phyloP scores from a whole-genome alignment of 2,797 vertebrate genomes.

The Harpagifer antarcticus region DNA sequence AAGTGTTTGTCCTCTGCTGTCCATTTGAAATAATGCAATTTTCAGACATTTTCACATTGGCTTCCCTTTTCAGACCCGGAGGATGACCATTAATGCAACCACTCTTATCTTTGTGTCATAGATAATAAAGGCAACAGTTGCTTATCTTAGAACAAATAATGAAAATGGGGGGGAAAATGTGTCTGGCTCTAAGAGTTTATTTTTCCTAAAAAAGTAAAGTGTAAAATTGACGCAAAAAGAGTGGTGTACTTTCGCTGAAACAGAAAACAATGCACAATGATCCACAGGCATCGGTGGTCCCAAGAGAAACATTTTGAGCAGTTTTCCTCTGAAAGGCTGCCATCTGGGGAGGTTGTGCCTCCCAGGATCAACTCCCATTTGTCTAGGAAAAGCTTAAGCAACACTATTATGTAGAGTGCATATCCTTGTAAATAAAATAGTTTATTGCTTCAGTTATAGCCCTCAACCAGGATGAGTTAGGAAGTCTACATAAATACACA shows the following conservation, averaged over 20 bases:
- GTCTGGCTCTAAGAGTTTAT: not conserved
- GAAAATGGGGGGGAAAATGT: not conserved
- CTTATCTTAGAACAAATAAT: not conserved
- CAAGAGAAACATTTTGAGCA: conserved; percentile 19
- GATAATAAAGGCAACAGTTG: not conserved
- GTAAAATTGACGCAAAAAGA: not conserved
- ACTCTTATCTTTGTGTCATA: not conserved
- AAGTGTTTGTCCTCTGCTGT: no score
- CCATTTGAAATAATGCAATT: no score
- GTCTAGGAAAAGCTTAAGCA: conserved; percentile 35
- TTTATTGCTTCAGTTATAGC: conserved; percentile 21
- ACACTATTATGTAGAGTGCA: conserved; percentile 14
- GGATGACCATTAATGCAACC: no score
- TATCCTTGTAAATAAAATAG: conserved; percentile 25
- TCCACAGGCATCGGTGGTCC: conserved; percentile 29
- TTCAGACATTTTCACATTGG: no score
- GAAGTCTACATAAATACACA: conserved; percentile 7
- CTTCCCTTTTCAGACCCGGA: no score
- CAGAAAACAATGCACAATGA: not conserved
- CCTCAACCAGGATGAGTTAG: not conserved
- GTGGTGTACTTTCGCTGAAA: not conserved
- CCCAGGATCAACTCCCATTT: conserved; percentile 34
- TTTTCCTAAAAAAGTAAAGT: not conserved
- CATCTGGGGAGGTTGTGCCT: conserved; percentile 25
- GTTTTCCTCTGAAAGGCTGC: conserved; percentile 31